Conservation (phyloP, 2,888 invertebrate species). For the Junonia oenone region DNA sequence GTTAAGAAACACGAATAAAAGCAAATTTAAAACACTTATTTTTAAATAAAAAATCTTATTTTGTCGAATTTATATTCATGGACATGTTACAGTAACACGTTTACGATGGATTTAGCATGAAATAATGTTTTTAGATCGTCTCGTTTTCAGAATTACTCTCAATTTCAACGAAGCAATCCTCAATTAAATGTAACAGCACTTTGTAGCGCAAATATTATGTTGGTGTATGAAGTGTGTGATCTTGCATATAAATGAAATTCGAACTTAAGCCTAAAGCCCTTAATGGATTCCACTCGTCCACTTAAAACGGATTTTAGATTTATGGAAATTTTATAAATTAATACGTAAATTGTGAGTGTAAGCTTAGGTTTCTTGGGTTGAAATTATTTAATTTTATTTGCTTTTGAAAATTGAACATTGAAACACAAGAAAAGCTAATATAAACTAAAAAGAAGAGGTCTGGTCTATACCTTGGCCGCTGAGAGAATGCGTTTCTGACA, state of each 20-base stretch:
- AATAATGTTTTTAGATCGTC: background rate
- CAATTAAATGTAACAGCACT: slow-evolving; percentile 23
- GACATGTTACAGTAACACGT: too few species aligned
- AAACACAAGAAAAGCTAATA: too few species aligned
- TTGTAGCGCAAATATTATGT: slow-evolving; percentile 43
- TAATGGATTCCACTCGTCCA: slow-evolving; percentile 47
- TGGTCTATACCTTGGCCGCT: too few species aligned
- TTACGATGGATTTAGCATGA: background rate
- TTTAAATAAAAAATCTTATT: background rate
- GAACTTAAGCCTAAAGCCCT: slow-evolving; percentile 45
- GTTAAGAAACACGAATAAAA: too few species aligned
- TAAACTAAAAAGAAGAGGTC: too few species aligned
- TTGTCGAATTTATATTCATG: too few species aligned
- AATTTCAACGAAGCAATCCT: background rate
- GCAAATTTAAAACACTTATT: too few species aligned
- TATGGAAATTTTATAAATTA: slow-evolving; percentile 17
- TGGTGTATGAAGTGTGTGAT: slow-evolving; percentile 40
- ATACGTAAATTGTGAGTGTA: background rate
- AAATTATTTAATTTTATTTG: background rate
- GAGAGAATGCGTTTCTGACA: too few species aligned
- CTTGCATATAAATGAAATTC: slow-evolving; percentile 49
- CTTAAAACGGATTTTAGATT: slow-evolving; percentile 31
- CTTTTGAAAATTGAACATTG: background rate
- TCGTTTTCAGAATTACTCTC: background rate
- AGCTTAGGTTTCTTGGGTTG: background rate